Base-by-base conservation (phyloP, 2,113 vertebrate species). In the Misgurnus mizolepis region DNA sequence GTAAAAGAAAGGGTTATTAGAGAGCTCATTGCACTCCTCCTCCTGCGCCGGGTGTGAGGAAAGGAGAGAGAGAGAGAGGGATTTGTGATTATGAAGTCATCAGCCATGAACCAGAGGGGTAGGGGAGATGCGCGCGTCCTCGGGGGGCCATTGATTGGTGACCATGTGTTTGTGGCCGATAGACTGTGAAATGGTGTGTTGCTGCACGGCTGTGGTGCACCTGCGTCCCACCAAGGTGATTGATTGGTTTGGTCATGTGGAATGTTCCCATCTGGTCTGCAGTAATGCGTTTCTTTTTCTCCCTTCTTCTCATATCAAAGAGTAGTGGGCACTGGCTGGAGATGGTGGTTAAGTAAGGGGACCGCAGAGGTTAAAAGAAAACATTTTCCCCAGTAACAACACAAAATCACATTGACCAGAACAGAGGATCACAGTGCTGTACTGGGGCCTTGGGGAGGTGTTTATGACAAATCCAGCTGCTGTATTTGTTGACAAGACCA, bases 131-230 rank as follows among this genome's bases (percentile, higher is more conserved):
- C 93, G 22, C 85, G 91, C 93, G 95, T 96, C 96, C 96, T 97
- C 90, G 66, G 97, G 96, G 98, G 93, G 95, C 95, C 96, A 97
- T 98, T 98, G 97, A 99, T 99, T 98, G 97, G 97, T 96, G 95
- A 96, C 95, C 96, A 96, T 99, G 98, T 99, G 98, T 98, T 97
- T 98, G 97, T 97, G 96, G 95, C 97, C 96, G 96, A 98, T 98
- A 98, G 98, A 98, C 97, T 99, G 97, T 99, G 97, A 99, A 99
- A 99, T 99, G 97, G 98, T 97, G 97, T 97, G 95, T 97, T 95
- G 96, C 96, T 94, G 94, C 95, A 94, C 95, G 96, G 95, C 97
- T 99, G 97, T 97, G 95, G 93, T 94, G 96, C 97, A 99, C 97
- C 97, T 99, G 97, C 95, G 97, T 95, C 96, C 95, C 95, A 95